Percentiles rank a stretch among this genome's conserved stretches.
Conservation (phyloP, 2,113 vertebrate genomes). For the Oxygymnocypris stewartii region DNA sequence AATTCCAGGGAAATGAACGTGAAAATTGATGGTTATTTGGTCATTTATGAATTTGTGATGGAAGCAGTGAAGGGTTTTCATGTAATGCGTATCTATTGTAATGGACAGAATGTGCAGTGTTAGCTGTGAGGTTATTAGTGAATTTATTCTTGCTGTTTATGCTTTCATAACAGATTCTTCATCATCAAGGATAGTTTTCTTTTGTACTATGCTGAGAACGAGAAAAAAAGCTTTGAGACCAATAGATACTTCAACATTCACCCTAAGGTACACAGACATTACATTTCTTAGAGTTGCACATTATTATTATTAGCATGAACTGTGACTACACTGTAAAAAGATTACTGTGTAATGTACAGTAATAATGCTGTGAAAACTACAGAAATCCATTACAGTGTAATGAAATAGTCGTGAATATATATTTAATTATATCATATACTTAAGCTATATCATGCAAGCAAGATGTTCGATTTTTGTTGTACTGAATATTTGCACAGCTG, state of each 20-base stretch:
- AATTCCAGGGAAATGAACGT: background rate
- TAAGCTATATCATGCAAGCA: background rate
- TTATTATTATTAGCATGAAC: background rate
- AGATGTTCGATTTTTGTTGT: background rate
- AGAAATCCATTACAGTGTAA: background rate
- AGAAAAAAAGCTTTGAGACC: conserved; percentile 92
- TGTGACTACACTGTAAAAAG: no score
- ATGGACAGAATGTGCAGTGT: background rate
- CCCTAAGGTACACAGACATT: conserved; percentile 84
- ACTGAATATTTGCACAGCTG: background rate
- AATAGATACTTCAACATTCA: conserved; percentile 96
- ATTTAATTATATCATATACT: background rate
- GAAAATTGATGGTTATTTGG: background rate
- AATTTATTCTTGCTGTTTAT: conserved; percentile 23
- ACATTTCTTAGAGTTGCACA: background rate
- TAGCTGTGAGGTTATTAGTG: background rate
- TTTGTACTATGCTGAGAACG: conserved; percentile 93
- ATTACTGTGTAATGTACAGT: no score
- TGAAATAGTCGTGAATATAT: background rate
- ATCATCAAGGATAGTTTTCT: conserved; percentile 98
- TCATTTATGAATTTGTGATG: background rate
- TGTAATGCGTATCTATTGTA: background rate
- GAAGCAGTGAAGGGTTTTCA: background rate
- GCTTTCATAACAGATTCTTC: conserved; percentile 83
- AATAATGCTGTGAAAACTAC: no score